Percentiles rank a stretch among this genome's conserved stretches.
These are phyloP conservation scores for Papilio polyxenes DNA, from an alignment of 1,140 invertebrate species.

Conservation along the genomic window DNA sequence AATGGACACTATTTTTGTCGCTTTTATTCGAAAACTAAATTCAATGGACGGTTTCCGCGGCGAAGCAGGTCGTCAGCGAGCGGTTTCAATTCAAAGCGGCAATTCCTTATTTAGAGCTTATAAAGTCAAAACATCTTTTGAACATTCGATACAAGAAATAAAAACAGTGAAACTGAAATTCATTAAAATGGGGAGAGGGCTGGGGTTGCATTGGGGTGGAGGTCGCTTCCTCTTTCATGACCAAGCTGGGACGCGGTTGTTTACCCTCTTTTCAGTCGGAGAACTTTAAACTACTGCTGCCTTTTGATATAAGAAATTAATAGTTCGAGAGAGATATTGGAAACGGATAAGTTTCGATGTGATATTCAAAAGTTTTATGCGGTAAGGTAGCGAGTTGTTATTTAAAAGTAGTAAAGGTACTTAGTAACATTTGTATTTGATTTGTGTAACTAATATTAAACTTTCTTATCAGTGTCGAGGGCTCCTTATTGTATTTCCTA, in stretches of 20 bases:
- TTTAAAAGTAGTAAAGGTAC: not conserved
- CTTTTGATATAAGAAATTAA: slow-evolving; percentile 30
- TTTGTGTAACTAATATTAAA: not conserved
- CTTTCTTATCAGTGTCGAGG: not conserved
- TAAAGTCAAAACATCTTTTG: slow-evolving; percentile 38
- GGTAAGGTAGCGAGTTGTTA: not conserved
- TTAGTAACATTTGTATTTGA: too few relatives aligned
- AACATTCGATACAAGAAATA: slow-evolving; percentile 32
- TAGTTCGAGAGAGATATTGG: slow-evolving; percentile 26
- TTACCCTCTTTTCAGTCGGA: slow-evolving; percentile 32
- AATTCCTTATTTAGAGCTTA: slow-evolving; percentile 24
- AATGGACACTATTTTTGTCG: not conserved
- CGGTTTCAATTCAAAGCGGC: not conserved
- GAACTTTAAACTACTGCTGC: slow-evolving; percentile 9
- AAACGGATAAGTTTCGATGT: not conserved
- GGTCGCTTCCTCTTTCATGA: slow-evolving; percentile 2
- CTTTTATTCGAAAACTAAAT: too few relatives aligned
- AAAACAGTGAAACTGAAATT: slow-evolving; percentile 33
- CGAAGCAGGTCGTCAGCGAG: not conserved
- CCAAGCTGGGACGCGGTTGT: not conserved
- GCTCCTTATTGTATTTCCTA: not conserved
- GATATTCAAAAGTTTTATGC: not conserved
- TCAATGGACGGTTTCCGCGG: not conserved
- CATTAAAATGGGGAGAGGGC: slow-evolving; percentile 11
- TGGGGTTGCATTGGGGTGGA: not conserved